Percentiles rank a stretch among this genome's conserved stretches.
phyloP scores from a whole-genome alignment of 2,113 vertebrate genomes.

The Apodemus sylvaticus region DNA sequence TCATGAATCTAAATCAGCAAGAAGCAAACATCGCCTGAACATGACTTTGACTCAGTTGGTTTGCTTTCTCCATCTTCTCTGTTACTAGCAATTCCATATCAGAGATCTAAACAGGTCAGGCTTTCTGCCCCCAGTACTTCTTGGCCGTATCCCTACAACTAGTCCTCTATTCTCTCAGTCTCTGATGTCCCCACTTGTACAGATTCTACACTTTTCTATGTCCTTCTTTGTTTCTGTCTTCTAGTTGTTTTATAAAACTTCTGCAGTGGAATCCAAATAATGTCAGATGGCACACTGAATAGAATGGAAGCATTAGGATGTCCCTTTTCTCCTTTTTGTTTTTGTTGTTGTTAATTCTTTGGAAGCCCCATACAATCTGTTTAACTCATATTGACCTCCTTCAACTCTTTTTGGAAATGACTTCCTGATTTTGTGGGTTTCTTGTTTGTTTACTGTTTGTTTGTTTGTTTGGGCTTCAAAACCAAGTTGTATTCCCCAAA shows the following conservation, averaged over 20 bases:
- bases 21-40: neutral
- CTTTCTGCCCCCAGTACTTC: neutral
- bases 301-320: neutral
- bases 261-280: slow-evolving; percentile 35
- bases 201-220: neutral
- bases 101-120: neutral
- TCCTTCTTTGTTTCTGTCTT: slow-evolving; percentile 31
- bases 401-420: neutral
- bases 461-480: neutral
- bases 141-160: neutral
- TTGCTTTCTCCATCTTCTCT: neutral
- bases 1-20: neutral
- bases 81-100: neutral
- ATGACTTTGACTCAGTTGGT: neutral
- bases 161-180: neutral
- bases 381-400: neutral
- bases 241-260: slow-evolving; percentile 8
- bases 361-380: neutral
- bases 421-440: neutral
- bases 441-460: no score
- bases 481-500: neutral
- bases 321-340: neutral
- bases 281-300: neutral
- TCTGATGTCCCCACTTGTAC: neutral
- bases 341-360: neutral